These are phyloP conservation scores for Abrostola tripartita DNA, from an alignment of 2,888 invertebrate genomes.

Conservation along the genomic window DNA sequence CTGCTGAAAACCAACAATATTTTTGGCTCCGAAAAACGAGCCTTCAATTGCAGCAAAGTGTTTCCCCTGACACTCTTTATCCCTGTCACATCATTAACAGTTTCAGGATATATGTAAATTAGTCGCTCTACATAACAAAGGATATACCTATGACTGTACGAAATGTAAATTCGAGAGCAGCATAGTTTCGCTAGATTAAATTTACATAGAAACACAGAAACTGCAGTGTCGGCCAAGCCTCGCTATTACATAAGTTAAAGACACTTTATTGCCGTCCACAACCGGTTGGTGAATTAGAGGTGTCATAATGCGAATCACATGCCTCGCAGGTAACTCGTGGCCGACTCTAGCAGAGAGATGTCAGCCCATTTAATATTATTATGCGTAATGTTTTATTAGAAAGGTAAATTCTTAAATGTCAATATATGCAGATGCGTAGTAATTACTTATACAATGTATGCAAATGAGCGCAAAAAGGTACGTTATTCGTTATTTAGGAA, in stretches of 20 bases:
- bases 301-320: slow-evolving; percentile 68
- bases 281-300: slow-evolving; percentile 66
- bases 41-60: too few species aligned
- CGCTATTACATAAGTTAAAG: slow-evolving; percentile 58
- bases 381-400: slow-evolving; percentile 39
- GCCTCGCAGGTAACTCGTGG: slow-evolving; percentile 20
- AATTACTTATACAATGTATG: slow-evolving; percentile 5
- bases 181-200: slow-evolving; percentile 41
- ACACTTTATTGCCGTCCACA: slow-evolving; percentile 52
- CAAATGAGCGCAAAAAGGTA: slow-evolving; percentile 17
- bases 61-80: too few species aligned
- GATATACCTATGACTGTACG: slow-evolving; percentile 15
- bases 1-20: too few species aligned
- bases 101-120: slow-evolving; percentile 18
- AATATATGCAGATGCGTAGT: slow-evolving; percentile 30
- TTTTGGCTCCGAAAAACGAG: too few species aligned
- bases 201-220: slow-evolving; percentile 49
- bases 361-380: slow-evolving; percentile 18
- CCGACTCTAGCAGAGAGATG: slow-evolving; percentile 19
- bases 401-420: slow-evolving; percentile 30
- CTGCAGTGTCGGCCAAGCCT: slow-evolving; percentile 39
- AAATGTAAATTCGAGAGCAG: slow-evolving; percentile 34
- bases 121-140: slow-evolving; percentile 42
- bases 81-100: not conserved
- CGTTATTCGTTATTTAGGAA: slow-evolving; percentile 9